These are phyloP conservation scores for Numenius arquata DNA, from an alignment of 2,113 vertebrate species.

Conservation along the genomic window DNA sequence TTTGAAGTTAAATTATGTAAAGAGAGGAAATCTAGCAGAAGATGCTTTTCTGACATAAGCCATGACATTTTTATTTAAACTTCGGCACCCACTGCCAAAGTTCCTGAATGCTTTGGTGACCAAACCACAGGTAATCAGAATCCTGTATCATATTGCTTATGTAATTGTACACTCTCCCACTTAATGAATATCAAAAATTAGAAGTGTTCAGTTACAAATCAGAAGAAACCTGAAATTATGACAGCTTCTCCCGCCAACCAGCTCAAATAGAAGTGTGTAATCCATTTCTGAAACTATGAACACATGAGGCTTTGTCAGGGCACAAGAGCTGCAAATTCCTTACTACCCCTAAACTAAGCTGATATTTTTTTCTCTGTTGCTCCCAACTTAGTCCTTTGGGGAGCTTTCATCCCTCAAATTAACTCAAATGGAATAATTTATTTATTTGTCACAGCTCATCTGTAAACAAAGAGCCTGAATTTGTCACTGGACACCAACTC, in stretches of 20 bases:
- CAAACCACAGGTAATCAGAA: neutral
- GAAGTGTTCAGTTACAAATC: neutral
- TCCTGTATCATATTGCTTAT: neutral
- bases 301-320: neutral
- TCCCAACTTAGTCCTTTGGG: neutral
- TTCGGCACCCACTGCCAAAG: neutral
- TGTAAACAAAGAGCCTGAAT: neutral
- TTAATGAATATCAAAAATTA: neutral
- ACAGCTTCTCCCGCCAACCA: neutral
- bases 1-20: conserved; percentile 16
- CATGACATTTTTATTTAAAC: neutral
- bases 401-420: neutral
- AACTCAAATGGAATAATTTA: neutral
- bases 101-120: neutral
- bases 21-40: conserved; percentile 5
- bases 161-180: neutral
- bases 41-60: neutral
- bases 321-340: neutral
- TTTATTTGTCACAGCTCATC: neutral
- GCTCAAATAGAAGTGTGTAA: neutral
- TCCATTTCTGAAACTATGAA: neutral
- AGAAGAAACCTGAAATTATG: neutral
- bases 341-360: neutral
- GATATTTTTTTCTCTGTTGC: neutral
- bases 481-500: neutral